These are phyloP conservation scores for Tridacna gigas DNA, from an alignment of 2,888 invertebrate species.

Conservation along the genomic window DNA sequence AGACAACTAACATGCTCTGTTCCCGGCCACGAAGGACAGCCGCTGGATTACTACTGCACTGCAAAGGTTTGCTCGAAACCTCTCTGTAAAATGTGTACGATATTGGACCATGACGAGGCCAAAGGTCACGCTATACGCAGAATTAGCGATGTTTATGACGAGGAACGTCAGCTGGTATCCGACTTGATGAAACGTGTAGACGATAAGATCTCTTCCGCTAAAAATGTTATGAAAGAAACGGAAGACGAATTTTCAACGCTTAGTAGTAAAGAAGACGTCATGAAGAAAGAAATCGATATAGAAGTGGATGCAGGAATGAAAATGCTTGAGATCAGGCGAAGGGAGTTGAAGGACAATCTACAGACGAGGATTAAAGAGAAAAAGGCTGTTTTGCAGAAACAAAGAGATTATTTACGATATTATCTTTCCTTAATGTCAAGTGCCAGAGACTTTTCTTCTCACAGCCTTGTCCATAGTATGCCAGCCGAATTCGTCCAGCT, in stretches of 20 bases:
- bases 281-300: conserved; percentile 66
- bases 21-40: conserved; percentile 67
- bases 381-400: conserved; percentile 65
- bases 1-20: conserved; percentile 62
- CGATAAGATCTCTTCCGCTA: conserved; percentile 66
- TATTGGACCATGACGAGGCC: conserved; percentile 62
- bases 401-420: conserved; percentile 63
- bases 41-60: conserved; percentile 58
- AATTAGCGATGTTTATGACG: conserved; percentile 64
- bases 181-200: conserved; percentile 65
- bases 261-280: conserved; percentile 56
- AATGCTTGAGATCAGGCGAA: conserved; percentile 66
- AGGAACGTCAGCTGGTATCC: conserved; percentile 59
- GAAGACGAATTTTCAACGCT: conserved; percentile 64
- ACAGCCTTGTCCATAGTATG: conserved; percentile 67
- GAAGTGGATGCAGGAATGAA: conserved; percentile 67
- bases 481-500: conserved; percentile 67
- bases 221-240: conserved; percentile 67
- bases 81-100: conserved; percentile 67
- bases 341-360: conserved; percentile 67
- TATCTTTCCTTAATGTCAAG: conserved; percentile 64
- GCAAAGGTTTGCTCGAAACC: conserved; percentile 65
- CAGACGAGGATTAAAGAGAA: conserved; percentile 64
- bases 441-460: conserved; percentile 66
- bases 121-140: conserved; percentile 64